Evolutionary conservation across 2,888 invertebrate genomes (phyloP), one percentile per base, ranked within the genome.

Genomic region (Atethmia centrago): DNA sequence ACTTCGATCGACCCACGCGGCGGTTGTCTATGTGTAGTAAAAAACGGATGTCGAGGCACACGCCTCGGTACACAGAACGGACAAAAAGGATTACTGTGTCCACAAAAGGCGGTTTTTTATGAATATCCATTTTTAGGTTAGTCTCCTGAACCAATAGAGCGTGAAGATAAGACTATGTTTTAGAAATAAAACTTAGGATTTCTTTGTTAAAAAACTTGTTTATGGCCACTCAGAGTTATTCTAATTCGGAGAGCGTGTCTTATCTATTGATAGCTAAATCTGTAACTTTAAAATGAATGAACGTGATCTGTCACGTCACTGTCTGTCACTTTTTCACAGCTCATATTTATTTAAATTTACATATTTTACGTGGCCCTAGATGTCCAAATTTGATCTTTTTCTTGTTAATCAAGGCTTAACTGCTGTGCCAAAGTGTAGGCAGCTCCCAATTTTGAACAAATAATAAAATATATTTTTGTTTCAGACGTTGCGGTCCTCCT

Each of bases 81-180:
- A 72, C 74, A 76, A 83, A 85, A 83, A 77, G 77, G 83, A 75
- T 83, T 82, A 79, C 69, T 70, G 31, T 64, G 80, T 77, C 74
- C 82, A 74, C 81, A 84, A 86, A 87, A 83, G 70, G 67, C 75
- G 66, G 74, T 82, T 69, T 87, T n/a, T 80, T 84, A 81, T 79
- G 77, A 80, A 87, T 80, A 84, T 76, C 78, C 76, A 78, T 83
- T 85, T 79, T 74, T 49, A 51, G 69, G 28, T 77, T 86, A 82
- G 74, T 69, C 79, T 77, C 71, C 85, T 86, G 82, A 84, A 82
- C 84, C 87, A 90, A 90, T 89, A 88, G 86, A 84, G 80, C 71
- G 82, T 85, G 77, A 83, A 87, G 89, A 90, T 88, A 87, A 87
- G 82, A 70, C 56, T 71, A 59, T 69, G 66, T 75, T 80, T 81